A percentile compares a stretch with the other conserved stretches of the same genome.
phyloP scores from a whole-genome alignment of 2,797 vertebrate species.

The Lates japonicus region DNA sequence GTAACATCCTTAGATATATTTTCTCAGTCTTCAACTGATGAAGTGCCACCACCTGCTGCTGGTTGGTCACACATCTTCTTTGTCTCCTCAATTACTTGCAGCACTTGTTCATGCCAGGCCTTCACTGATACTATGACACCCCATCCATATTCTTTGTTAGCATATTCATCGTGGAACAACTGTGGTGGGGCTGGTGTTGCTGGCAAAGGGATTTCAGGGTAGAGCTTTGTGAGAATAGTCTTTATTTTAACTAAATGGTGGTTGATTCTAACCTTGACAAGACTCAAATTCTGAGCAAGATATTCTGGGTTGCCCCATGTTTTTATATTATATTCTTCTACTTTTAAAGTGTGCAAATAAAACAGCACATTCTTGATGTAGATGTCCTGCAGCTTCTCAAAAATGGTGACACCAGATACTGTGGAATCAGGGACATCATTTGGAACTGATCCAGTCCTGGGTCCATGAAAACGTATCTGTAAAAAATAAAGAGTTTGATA shows the following conservation, averaged over 20 bases:
- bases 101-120: conserved; percentile 10
- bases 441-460: fast-evolving
- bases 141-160: conserved; percentile 31
- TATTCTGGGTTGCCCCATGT: fast-evolving
- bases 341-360: conserved; percentile 20
- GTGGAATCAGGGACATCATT: neutral
- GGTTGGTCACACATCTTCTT: neutral
- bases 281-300: fast-evolving
- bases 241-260: fast-evolving
- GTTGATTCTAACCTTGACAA: fast-evolving
- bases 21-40: too few relatives aligned
- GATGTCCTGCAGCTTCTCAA: conserved; percentile 62
- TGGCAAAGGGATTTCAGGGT: fast-evolving
- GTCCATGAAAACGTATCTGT: fast-evolving
- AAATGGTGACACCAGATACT: neutral
- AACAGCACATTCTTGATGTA: conserved; percentile 39
- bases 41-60: too few relatives aligned
- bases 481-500: neutral
- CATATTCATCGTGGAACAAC: fast-evolving
- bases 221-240: fast-evolving
- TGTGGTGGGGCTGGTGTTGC: neutral
- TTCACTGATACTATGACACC: conserved; percentile 23
- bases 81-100: neutral
- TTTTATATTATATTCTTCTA: fast-evolving
- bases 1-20: too few relatives aligned